These are phyloP conservation scores for Pachycephus smyrnensis DNA, from an alignment of 2,888 invertebrate species.

Conservation along the genomic window DNA sequence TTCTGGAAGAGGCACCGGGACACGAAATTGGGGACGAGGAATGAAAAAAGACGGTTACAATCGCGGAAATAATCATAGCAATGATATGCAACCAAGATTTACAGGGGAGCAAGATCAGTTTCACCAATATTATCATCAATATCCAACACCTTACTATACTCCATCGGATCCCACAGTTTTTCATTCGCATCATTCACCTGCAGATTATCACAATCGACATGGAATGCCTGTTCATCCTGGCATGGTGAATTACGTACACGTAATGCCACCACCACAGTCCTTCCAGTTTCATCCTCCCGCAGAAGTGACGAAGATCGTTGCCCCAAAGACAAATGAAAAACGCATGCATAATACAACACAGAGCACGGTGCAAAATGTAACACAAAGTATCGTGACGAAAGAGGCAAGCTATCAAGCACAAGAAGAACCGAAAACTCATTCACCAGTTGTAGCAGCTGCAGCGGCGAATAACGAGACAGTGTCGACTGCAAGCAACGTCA, in stretches of 20 bases:
- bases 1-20: conserved; percentile 42
- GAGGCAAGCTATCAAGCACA: conserved; percentile 41
- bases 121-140: conserved; percentile 39
- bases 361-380: not conserved
- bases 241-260: conserved; percentile 36
- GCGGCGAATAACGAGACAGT: conserved; percentile 50
- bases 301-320: conserved; percentile 33
- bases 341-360: conserved; percentile 38
- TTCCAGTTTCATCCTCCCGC: conserved; percentile 67
- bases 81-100: conserved; percentile 50
- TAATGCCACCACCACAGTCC: conserved; percentile 56
- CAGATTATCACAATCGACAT: conserved; percentile 17
- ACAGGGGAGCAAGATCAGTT: conserved; percentile 48
- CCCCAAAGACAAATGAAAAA: conserved; percentile 45
- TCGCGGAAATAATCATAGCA: conserved; percentile 45
- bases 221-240: conserved; percentile 39
- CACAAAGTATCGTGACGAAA: conserved; percentile 33
- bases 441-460: conserved; percentile 15
- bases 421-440: conserved; percentile 22
- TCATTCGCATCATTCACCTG: conserved; percentile 48
- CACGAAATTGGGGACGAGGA: conserved; percentile 46
- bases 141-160: conserved; percentile 33
- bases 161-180: conserved; percentile 36
- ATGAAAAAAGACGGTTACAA: conserved; percentile 44
- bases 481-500: conserved; percentile 35